phyloP scores from a whole-genome alignment of 92 coral and sea anemone species.

The Siderastrea radians region DNA sequence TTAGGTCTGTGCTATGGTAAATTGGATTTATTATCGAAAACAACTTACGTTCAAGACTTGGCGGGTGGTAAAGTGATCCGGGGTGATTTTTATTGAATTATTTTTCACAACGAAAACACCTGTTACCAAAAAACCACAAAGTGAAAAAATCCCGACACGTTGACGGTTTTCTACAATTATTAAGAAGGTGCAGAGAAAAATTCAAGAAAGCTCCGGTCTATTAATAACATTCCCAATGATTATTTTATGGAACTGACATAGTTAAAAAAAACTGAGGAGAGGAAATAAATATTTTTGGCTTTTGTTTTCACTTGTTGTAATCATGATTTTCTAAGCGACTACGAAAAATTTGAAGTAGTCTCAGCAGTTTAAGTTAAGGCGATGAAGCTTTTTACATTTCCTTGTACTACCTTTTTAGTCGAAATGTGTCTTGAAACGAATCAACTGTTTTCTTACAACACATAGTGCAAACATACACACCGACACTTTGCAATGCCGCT shows the following conservation, averaged over 20 bases:
- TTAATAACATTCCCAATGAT: not conserved
- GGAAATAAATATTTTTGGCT: not conserved
- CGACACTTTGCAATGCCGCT: slow-evolving; percentile 22
- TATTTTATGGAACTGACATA: not conserved
- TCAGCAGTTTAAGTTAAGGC: too few relatives aligned
- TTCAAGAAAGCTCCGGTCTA: too few relatives aligned
- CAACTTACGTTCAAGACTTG: slow-evolving; percentile 17
- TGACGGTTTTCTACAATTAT: not conserved
- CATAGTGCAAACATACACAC: slow-evolving; percentile 5
- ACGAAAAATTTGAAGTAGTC: not conserved
- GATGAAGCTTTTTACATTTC: too few relatives aligned
- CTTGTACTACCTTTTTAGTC: too few relatives aligned
- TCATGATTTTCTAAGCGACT: too few relatives aligned
- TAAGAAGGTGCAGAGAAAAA: too few relatives aligned
- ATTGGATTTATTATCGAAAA: slow-evolving; percentile 36
- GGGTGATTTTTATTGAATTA: slow-evolving; percentile 37
- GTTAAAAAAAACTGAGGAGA: not conserved
- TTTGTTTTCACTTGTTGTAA: not conserved
- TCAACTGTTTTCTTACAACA: slow-evolving; percentile 16
- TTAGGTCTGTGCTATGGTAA: not conserved
- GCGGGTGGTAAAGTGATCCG: slow-evolving; percentile 50
- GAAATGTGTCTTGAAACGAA: not conserved
- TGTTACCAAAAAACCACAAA: slow-evolving; percentile 28
- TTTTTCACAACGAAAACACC: slow-evolving; percentile 25
- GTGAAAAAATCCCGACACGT: slow-evolving; percentile 29